Evolutionary conservation across 2,113 vertebrate species (phyloP).

Genomic region (Ceyx cyanopectus): DNA sequence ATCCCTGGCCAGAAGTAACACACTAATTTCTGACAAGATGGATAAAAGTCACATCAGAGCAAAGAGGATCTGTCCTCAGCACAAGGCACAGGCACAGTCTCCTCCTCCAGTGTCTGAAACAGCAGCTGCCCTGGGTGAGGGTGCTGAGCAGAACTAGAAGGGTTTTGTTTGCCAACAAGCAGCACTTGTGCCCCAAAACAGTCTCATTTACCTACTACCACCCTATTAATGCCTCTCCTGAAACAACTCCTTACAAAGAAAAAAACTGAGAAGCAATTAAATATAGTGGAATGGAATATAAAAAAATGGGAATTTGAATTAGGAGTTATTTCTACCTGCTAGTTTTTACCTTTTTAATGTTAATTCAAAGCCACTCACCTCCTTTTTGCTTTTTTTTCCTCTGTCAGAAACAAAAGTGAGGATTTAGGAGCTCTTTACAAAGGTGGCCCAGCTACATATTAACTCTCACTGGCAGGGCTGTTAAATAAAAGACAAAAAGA

Average conservation of each 20-base stretch:
- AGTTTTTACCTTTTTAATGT: not conserved
- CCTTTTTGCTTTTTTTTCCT: not conserved
- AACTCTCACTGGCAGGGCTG: not conserved
- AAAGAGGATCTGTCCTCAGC: not conserved
- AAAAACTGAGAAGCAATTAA: not conserved
- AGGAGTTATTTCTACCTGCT: not conserved
- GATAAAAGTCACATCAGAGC: not conserved
- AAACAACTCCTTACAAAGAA: not conserved
- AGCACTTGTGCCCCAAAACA: not conserved
- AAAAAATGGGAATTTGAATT: not conserved
- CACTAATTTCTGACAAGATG: not conserved
- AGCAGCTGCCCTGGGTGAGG: not conserved
- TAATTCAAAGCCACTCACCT: not conserved
- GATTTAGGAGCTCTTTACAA: not conserved
- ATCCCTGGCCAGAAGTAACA: not conserved
- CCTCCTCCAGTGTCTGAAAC: not conserved
- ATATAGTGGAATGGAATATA: not conserved
- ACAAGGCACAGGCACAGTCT: rapidly evolving
- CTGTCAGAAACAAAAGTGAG: not conserved
- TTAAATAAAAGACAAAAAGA: not conserved
- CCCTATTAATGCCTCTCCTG: not conserved
- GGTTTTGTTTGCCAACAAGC: not conserved
- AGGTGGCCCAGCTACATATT: not conserved
- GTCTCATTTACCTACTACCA: too few relatives aligned
- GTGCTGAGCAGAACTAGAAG: not conserved